These are phyloP conservation scores for Poeciliopsis paucimaculata DNA, from an alignment of 2,797 vertebrate genomes.

Conservation along the genomic window DNA sequence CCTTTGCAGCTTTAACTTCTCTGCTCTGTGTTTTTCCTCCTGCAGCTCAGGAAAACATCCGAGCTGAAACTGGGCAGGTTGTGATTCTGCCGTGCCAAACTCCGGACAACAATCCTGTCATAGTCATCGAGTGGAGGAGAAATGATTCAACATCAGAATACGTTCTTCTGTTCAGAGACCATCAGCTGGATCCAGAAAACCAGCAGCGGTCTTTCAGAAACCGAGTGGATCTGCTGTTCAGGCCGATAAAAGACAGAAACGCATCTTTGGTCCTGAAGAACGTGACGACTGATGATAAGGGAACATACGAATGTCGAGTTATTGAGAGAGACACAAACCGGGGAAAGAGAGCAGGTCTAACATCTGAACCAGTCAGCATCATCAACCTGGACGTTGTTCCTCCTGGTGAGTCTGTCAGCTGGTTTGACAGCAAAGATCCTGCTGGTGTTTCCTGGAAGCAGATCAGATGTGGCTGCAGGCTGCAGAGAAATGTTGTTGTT, in stretches of 20 bases:
- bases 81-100: neutral
- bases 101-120: no score
- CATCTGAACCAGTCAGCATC: neutral
- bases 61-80: neutral
- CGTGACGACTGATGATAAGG: neutral
- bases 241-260: neutral
- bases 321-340: neutral
- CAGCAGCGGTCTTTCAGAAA: slow-evolving; percentile 8
- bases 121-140: neutral
- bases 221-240: neutral
- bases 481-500: neutral
- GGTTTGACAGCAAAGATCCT: neutral
- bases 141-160: neutral
- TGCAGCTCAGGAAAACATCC: neutral
- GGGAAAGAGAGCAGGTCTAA: neutral
- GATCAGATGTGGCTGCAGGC: neutral
- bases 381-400: neutral
- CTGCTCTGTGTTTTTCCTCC: neutral
- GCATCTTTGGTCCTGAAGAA: neutral
- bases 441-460: neutral
- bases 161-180: neutral
- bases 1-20: neutral
- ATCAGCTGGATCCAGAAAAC: neutral
- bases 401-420: neutral
- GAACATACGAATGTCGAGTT: neutral